Percentiles rank a stretch among this genome's conserved stretches.
Evolutionary conservation across 1,140 invertebrate species (phyloP).

Genomic region (Plutomurus gul): DNA sequence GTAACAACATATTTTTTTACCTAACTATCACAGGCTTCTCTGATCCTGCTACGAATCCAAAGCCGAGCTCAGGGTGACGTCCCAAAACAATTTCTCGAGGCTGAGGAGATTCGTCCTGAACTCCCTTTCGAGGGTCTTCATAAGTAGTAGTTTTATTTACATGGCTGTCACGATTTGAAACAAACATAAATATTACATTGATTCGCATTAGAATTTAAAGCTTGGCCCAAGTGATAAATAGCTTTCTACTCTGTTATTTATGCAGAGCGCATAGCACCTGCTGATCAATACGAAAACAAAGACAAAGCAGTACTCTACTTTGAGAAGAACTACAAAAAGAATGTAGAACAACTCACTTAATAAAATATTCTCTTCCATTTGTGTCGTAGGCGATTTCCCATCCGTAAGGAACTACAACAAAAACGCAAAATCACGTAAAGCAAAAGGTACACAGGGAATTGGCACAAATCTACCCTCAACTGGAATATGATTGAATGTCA

Average conservation of each 20-base stretch:
- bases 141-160: constrained; percentile 87
- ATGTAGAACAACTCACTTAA: constrained; percentile 81
- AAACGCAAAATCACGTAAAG: too few relatives aligned
- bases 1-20: constrained; percentile 56
- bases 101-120: constrained; percentile 71
- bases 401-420: constrained; percentile 85
- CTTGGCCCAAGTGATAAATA: neutral
- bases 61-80: constrained; percentile 76
- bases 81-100: constrained; percentile 74
- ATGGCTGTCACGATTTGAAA: constrained; percentile 69
- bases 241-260: neutral
- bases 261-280: neutral
- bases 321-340: neutral
- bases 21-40: constrained; percentile 88
- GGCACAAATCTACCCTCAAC: too few relatives aligned
- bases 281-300: neutral
- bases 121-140: constrained; percentile 70
- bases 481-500: too few relatives aligned
- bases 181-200: constrained; percentile 47
- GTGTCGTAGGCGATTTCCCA: constrained; percentile 83
- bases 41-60: constrained; percentile 91
- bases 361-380: constrained; percentile 80
- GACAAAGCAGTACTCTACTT: neutral
- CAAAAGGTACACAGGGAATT: too few relatives aligned
- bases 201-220: too few relatives aligned